Evolutionary conservation across 2,888 invertebrate genomes (phyloP), one percentile per base, ranked within the genome.

Genomic region (Leptinotarsa peninsularis): DNA sequence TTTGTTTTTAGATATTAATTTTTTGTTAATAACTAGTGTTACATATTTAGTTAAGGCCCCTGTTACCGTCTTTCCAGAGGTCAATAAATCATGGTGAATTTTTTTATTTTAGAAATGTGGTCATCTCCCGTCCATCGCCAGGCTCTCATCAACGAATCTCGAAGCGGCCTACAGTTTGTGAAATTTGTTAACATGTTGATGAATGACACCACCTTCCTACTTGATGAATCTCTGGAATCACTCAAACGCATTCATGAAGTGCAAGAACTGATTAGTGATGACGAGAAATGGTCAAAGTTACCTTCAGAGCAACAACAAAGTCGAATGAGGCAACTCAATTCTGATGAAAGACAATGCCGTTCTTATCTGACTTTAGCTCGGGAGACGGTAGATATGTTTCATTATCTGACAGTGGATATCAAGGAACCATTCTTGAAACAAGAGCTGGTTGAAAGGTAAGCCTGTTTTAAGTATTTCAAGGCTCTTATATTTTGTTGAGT

Each of bases 311-410:
- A 93, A 82, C 94, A 94, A 82, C 95, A 95, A 85, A 91, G 91
- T 74, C 91, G 95, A 27, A 92, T 94, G 80, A 90, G 96, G n/a
- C 94, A 95, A 82, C 89, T 97, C 71, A 91, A 92, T 54, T 94
- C 94, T 72, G 96, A 96, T 89, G 96, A 96, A 88, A 89, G 96
- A 4, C 96, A 96, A 87, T 96, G 96, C 86, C 93, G 95, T 72
- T 97, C 96, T 0, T 98, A 98, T 88, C 90, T 98, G 82, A 97
- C 97, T 3, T 90, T 98, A 77, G 97, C 96, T 66, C 92, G 96
- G 80, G 98, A 98, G 89, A 99, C 99, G 0, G 98, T 99, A 68
- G 97, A 99, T 88, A 97, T 99, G 97, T 94, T 99, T 88, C 96
- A 98, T 87, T 98, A 98, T 89, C 91, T 99, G 83, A 98, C 98